A percentile compares a stretch with the other conserved stretches of the same genome.
These are phyloP conservation scores for Tachysurus vachellii DNA, from an alignment of 2,113 vertebrate species.

Conservation along the genomic window DNA sequence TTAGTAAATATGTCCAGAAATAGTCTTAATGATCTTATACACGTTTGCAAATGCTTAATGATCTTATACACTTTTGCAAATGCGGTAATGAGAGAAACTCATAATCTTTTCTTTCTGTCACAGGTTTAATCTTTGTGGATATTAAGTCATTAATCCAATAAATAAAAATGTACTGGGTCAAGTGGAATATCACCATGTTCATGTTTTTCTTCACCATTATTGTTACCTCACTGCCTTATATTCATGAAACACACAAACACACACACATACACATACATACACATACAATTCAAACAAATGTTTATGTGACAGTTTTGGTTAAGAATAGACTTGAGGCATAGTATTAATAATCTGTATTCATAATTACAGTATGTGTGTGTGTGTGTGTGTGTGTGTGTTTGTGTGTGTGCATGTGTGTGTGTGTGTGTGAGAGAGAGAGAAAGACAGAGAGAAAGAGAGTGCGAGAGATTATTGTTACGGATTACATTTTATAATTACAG, in stretches of 20 bases:
- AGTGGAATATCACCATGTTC: neutral
- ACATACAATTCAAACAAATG: neutral
- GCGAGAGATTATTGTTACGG: no score
- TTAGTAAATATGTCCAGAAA: neutral
- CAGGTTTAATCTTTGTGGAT: slow-evolving; percentile 57
- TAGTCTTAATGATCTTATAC: neutral
- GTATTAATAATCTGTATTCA: neutral
- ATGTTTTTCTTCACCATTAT: neutral
- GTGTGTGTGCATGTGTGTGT: no score
- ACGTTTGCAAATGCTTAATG: no score
- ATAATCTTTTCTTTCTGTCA: neutral
- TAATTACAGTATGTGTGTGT: neutral
- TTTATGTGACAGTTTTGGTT: neutral
- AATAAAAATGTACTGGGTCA: slow-evolving; percentile 25
- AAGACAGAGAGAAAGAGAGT: no score
- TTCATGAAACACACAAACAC: neutral
- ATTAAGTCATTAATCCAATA: slow-evolving; percentile 26
- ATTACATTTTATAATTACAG: no score
- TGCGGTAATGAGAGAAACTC: no score
- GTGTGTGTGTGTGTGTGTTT: neutral
- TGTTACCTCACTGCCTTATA: neutral
- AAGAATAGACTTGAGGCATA: neutral
- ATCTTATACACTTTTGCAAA: no score
- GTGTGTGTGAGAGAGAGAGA: no score
- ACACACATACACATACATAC: neutral